Base-by-base conservation (phyloP, 2,113 vertebrate genomes). In the Phylloscopus trochilus region DNA sequence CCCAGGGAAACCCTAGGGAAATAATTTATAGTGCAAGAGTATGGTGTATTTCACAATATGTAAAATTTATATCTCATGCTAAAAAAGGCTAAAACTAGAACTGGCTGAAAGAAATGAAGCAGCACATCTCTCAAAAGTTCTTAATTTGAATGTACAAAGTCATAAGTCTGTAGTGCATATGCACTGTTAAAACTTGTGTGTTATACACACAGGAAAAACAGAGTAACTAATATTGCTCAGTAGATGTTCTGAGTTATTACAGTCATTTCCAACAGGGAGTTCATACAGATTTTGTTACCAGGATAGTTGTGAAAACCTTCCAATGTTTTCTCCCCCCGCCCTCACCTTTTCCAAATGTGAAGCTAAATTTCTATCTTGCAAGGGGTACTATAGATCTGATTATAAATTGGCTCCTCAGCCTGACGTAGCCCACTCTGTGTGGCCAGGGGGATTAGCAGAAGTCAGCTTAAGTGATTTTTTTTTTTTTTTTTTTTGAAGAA, bases 401-500 rank as follows among this genome's bases (percentile, higher is more conserved):
- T 87, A 62, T 58, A 87, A 82, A 76, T 44, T 88, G 79, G 43
- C 69, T 95, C 44, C 82, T 67, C 15, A 4, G 51, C 52, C 63
- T 74, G 62, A 22, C 70, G 76, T 46, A 95, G 39, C 70, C 67
- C 78, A 26, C 75, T 67, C 84, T 88, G 82, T 93, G 82, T 95
- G 91, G 91, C 67, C 51, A n/a, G 31, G 24, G 26, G 82, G 82
- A 91, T 95, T 94, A 95, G 46, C 78, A 90, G 46, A 85, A 92
- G 63, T 90, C 78, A 86, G 39, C 9, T 90, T 83, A 88, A 92
- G 84, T 73, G 82, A 64, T 64, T 68, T 88, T 85, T 66, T 62
- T 62, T 43, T 79, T 84, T 64, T 58, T 59, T 58, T 19, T 39
- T 39, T 39, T 39, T n/a, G 62, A 83, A 83, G 39, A 83, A 94